Conservation (phyloP, 1,140 invertebrate genomes). For the Lasioglossum albipes region DNA sequence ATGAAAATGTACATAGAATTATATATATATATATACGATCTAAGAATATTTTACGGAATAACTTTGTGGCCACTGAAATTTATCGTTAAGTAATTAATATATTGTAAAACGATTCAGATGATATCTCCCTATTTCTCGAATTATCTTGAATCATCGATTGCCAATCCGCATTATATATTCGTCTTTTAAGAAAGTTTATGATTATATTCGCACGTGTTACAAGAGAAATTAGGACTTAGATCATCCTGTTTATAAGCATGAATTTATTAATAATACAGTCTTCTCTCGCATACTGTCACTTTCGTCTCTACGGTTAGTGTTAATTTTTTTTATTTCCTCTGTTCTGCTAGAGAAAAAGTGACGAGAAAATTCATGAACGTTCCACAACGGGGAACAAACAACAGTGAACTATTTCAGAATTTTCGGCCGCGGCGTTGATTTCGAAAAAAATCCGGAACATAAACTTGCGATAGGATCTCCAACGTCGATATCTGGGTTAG, state of each 20-base stretch:
- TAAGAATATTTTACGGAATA: conserved; percentile 71
- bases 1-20: conserved; percentile 75
- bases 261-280: neutral
- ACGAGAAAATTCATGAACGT: no score
- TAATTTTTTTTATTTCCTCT: no score
- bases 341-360: no score
- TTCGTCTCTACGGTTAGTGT: no score
- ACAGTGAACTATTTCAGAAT: no score
- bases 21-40: conserved; percentile 41
- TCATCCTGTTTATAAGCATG: conserved; percentile 29
- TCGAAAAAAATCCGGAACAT: no score
- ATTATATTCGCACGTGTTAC: conserved; percentile 16
- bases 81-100: conserved; percentile 52
- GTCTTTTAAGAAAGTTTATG: conserved; percentile 44
- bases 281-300: no score
- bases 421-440: no score
- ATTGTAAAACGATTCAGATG: no score
- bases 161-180: conserved; percentile 36
- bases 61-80: conserved; percentile 63
- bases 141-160: conserved; percentile 48
- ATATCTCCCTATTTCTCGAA: neutral
- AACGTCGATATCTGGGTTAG: no score
- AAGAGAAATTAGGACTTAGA: conserved; percentile 21
- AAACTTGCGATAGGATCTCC: no score
- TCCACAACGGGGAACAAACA: no score